A percentile compares a stretch with the other conserved stretches of the same genome.
Evolutionary conservation across 2,113 vertebrate species (phyloP).

Genomic region (Chascanopsetta lugubris): DNA sequence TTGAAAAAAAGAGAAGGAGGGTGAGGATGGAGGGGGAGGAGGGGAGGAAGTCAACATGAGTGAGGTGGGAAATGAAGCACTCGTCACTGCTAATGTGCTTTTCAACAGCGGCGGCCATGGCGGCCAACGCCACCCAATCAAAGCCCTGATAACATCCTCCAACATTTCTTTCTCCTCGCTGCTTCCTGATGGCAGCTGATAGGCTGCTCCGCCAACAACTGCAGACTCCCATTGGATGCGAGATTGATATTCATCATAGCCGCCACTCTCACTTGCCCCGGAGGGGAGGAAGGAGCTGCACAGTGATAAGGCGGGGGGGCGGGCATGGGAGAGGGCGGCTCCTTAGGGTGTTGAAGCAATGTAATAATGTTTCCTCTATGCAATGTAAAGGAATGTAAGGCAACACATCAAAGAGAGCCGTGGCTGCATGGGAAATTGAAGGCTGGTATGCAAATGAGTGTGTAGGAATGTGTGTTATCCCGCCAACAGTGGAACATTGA

Average conservation of each 20-base stretch:
- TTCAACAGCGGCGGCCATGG: slow-evolving; percentile 31
- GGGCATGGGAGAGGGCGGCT: slow-evolving; percentile 64
- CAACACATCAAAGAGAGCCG: slow-evolving; percentile 62
- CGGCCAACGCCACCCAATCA: slow-evolving; percentile 37
- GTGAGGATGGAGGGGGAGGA: neutral
- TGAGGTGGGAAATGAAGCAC: slow-evolving; percentile 37
- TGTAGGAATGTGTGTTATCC: slow-evolving; percentile 19
- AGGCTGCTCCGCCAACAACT: slow-evolving; percentile 26
- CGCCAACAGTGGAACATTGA: neutral
- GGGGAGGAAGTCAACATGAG: neutral
- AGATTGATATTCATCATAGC: slow-evolving; percentile 51
- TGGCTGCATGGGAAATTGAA: slow-evolving; percentile 55
- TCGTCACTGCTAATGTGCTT: slow-evolving; percentile 39
- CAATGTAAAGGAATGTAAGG: slow-evolving; percentile 50
- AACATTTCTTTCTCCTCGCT: slow-evolving; percentile 35
- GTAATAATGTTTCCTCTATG: slow-evolving; percentile 65
- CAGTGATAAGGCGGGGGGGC: slow-evolving; percentile 66
- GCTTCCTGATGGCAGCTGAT: slow-evolving; percentile 51
- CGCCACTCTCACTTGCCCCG: slow-evolving; percentile 59
- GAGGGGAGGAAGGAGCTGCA: slow-evolving; percentile 65
- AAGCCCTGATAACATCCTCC: slow-evolving; percentile 54
- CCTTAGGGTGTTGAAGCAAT: slow-evolving; percentile 40
- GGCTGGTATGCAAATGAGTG: slow-evolving; percentile 32
- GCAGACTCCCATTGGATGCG: slow-evolving; percentile 43
- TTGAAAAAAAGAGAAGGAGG: slow-evolving; percentile 2